These are phyloP conservation scores for Mythimna albipuncta DNA, from an alignment of 2,888 invertebrate species.

Conservation along the genomic window DNA sequence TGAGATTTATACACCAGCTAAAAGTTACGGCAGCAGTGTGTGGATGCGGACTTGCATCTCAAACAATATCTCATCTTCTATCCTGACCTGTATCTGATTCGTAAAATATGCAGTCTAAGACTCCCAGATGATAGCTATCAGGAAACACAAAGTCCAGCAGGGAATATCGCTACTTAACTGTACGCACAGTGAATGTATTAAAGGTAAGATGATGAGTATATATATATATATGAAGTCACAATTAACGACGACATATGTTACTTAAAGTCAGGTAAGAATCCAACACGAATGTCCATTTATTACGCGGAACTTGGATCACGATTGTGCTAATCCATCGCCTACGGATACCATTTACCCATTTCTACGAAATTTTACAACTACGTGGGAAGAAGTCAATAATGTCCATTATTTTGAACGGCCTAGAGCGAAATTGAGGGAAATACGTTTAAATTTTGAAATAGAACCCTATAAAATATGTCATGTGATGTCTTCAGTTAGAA, in stretches of 20 bases:
- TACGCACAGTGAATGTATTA: too few relatives aligned
- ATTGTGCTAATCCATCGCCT: conserved; percentile 42
- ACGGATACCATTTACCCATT: conserved; percentile 48
- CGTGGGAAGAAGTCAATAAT: conserved; percentile 24
- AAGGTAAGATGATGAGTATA: not conserved
- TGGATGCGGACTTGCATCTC: too few relatives aligned
- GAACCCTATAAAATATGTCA: conserved; percentile 8
- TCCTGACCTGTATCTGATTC: too few relatives aligned
- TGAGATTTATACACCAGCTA: too few relatives aligned
- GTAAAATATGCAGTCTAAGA: too few relatives aligned
- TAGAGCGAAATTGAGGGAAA: conserved; percentile 6
- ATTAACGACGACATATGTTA: not conserved
- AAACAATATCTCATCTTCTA: too few relatives aligned
- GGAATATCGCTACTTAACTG: too few relatives aligned
- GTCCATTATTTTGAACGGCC: conserved; percentile 27
- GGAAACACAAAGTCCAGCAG: too few relatives aligned
- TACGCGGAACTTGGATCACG: conserved; percentile 34
- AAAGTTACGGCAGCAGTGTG: too few relatives aligned
- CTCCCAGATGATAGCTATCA: too few relatives aligned
- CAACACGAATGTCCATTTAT: not conserved
- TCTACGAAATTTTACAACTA: conserved; percentile 42
- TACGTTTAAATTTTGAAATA: conserved; percentile 17
- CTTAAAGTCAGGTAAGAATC: conserved; percentile 9
- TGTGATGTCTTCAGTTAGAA: not conserved
- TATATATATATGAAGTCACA: not conserved